A percentile compares a stretch with the other conserved stretches of the same genome.
Evolutionary conservation across 2,888 invertebrate species (phyloP).

Genomic region (Liodrosophila aerea): DNA sequence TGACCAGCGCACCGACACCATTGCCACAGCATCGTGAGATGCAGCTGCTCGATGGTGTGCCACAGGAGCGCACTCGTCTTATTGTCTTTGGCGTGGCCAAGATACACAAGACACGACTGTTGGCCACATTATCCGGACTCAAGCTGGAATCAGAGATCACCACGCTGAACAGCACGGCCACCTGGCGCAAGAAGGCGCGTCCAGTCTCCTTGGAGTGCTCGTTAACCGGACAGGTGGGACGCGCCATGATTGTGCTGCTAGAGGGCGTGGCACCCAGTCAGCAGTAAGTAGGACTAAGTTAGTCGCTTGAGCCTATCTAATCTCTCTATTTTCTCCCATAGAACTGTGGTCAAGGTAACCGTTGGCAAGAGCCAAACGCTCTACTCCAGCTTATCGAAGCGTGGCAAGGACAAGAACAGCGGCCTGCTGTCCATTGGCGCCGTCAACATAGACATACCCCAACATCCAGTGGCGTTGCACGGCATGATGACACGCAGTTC

Average conservation of each 20-base stretch:
- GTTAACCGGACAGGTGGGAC: slow-evolving; percentile 93
- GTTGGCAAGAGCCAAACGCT: slow-evolving; percentile 96
- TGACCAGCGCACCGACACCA: slow-evolving; percentile 81
- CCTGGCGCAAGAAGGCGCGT: slow-evolving; percentile 92
- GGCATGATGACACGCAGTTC: slow-evolving; percentile 99
- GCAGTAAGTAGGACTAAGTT: slow-evolving; percentile 91
- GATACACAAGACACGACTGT: slow-evolving; percentile 91
- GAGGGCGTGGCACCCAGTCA: slow-evolving; percentile 95
- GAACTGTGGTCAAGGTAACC: slow-evolving; percentile 95
- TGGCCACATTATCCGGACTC: slow-evolving; percentile 95
- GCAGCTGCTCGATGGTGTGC: slow-evolving; percentile 77
- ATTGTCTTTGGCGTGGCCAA: slow-evolving; percentile 94
- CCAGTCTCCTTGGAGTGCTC: slow-evolving; percentile 89
- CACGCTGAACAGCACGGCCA: slow-evolving; percentile 94
- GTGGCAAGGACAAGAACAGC: slow-evolving; percentile 90
- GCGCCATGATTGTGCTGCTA: slow-evolving; percentile 94
- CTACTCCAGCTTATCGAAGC: slow-evolving; percentile 91
- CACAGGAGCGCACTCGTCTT: slow-evolving; percentile 87
- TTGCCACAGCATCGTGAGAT: slow-evolving; percentile 79
- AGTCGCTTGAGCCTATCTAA: too few relatives aligned
- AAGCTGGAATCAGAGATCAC: slow-evolving; percentile 97
- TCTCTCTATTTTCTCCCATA: too few relatives aligned
- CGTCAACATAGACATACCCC: slow-evolving; percentile 97
- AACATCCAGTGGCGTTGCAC: slow-evolving; percentile 98
- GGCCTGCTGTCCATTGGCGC: slow-evolving; percentile 93